Evolutionary conservation across 2,888 invertebrate species (phyloP).

Genomic region (Melitaea athalia): DNA sequence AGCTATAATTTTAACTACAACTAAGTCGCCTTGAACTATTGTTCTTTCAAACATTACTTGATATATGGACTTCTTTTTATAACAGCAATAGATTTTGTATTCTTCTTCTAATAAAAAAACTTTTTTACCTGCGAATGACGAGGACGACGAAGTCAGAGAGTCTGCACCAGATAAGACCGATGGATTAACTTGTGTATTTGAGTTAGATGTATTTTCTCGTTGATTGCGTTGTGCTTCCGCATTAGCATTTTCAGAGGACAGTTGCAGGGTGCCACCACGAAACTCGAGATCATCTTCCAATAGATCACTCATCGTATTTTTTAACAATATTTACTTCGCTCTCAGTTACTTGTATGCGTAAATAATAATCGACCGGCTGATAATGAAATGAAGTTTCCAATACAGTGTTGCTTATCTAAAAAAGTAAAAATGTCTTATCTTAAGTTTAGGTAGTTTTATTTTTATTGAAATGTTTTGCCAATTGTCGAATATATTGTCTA

Average conservation of each 20-base stretch:
- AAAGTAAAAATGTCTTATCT: too few relatives aligned
- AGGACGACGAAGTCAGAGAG: conserved; percentile 71
- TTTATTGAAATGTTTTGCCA: too few relatives aligned
- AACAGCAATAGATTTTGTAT: not conserved
- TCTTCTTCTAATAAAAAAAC: not conserved
- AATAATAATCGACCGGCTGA: conserved; percentile 61
- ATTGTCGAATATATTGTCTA: too few relatives aligned
- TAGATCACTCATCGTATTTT: conserved; percentile 64
- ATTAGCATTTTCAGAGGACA: conserved; percentile 59
- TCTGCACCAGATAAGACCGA: conserved; percentile 76
- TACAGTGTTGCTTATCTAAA: conserved; percentile 9
- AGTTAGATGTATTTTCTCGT: conserved; percentile 50
- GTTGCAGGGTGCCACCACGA: conserved; percentile 78
- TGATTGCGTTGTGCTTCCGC: conserved; percentile 51
- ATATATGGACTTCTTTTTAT: not conserved
- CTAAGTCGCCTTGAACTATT: not conserved
- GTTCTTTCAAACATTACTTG: not conserved
- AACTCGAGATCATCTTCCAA: conserved; percentile 83
- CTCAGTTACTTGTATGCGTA: conserved; percentile 48
- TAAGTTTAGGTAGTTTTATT: too few relatives aligned
- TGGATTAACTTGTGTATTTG: conserved; percentile 57
- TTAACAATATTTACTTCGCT: conserved; percentile 11
- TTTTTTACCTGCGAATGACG: conserved; percentile 68
- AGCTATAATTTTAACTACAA: not conserved
- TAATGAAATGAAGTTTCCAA: conserved; percentile 24